Evolutionary conservation across 2,113 vertebrate species (phyloP), one percentile per base, ranked within the genome.

Genomic region (Pygoscelis antarcticus): DNA sequence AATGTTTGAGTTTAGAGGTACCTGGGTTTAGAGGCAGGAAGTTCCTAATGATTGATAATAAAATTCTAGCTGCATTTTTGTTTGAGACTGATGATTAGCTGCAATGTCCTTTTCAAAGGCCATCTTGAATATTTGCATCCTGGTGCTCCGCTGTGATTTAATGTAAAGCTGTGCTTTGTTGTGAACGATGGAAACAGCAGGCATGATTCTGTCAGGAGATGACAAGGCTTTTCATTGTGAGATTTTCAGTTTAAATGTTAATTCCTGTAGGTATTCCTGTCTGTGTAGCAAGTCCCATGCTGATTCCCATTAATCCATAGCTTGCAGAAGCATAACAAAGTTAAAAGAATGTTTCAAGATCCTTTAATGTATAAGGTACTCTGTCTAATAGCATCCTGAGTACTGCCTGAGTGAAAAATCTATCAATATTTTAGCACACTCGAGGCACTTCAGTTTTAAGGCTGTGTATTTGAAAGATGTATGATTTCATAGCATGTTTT

Each of bases 271-370:
- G 66, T 74, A 54, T 90, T 89, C 42, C 71, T 84, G 23, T 46
- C 30, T 62, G 30, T 44, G 34, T 40, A 57, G 27, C 16, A 85
- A 79, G 57, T 85, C 49, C 36, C 40, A 29, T 61, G 82, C 57
- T 77, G 54, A 77, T 79, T 91, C 46, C 25, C n/a, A 81, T 84
- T 92, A 91, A 89, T 87, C 74, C 46, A 64, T 71, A 84, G 15
- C 38, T 94, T 78, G 60, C 34, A 81, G 55, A 89, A 84, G 12
- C 38, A 64, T 54, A 46, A 64, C 36, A 62, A 74, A 64, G 55
- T 85, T 93, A 22, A 92, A 93, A 96, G 46, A 38, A 38, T 38
- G 38, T 92, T 92, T 96, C 49, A 88, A 26, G 27, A 51, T 80
- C 62, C 83, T 89, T 80, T 75, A 49, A 70, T 40, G 11, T 44